Conservation (phyloP, 30 jellyfish, hydroid and myxozoan genomes). For the Aurelia sp. region DNA sequence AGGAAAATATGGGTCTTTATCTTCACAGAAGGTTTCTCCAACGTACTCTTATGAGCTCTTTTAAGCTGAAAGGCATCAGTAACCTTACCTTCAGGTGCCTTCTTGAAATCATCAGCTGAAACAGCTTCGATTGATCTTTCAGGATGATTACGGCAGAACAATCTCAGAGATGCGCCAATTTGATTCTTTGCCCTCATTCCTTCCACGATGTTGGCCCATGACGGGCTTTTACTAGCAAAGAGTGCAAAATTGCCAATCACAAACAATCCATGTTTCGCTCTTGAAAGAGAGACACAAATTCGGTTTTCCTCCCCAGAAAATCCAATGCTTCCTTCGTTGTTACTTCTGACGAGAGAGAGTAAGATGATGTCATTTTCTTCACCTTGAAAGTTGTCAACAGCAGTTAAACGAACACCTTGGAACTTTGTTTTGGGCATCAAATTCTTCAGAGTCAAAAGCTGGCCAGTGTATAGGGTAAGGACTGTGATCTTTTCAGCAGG, state of each 20-base stretch:
- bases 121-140: constrained; percentile 28
- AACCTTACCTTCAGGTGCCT: constrained; percentile 73
- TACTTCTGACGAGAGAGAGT: constrained; percentile 88
- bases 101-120: constrained; percentile 46
- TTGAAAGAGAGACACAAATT: constrained; percentile 82
- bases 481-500: constrained; percentile 72
- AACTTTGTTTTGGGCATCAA: constrained; percentile 70
- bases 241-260: constrained; percentile 84
- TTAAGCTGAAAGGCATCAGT: too few species aligned
- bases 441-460: constrained; percentile 58
- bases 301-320: constrained; percentile 82
- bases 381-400: constrained; percentile 94
- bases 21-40: too few species aligned
- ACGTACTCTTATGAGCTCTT: too few species aligned
- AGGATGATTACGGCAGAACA: constrained; percentile 83
- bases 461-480: constrained; percentile 86
- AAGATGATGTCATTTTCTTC: constrained; percentile 91
- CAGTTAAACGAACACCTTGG: constrained; percentile 86
- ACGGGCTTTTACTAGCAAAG: constrained; percentile 46
- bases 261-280: constrained; percentile 91
- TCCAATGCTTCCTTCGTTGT: constrained; percentile 69
- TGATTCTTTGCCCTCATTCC: constrained; percentile 31
- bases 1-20: too few species aligned
- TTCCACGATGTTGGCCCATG: constrained; percentile 69
- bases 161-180: constrained; percentile 30